These are phyloP conservation scores for Scrobipalpa atriplicella DNA, from an alignment of 2,888 invertebrate species.

Conservation along the genomic window DNA sequence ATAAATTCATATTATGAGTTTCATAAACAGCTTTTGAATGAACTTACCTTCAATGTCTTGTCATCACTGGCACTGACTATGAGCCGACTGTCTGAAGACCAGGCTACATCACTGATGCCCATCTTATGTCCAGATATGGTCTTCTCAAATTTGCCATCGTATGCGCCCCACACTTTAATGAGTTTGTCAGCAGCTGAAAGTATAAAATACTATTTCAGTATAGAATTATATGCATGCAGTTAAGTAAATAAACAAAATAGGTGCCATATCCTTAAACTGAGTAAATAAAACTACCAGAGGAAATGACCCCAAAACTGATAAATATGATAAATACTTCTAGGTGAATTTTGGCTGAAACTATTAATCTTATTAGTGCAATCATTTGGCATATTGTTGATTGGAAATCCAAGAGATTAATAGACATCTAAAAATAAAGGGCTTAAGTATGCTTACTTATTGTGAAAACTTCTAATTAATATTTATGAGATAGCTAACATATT, in stretches of 20 bases:
- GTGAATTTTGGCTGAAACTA: too few relatives aligned
- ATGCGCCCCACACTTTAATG: slow-evolving; percentile 99
- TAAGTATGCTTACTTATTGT: not conserved
- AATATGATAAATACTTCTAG: too few relatives aligned
- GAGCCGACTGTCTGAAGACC: slow-evolving; percentile 98
- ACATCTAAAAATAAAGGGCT: not conserved
- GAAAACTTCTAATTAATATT: slow-evolving; percentile 12
- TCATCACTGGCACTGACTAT: slow-evolving; percentile 98
- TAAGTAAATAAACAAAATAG: too few relatives aligned
- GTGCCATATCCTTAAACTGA: too few relatives aligned
- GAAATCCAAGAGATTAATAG: too few relatives aligned
- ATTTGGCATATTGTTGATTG: too few relatives aligned
- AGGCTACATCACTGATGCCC: slow-evolving; percentile 99
- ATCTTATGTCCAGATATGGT: slow-evolving; percentile 98
- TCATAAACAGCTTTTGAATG: not conserved
- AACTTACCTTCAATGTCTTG: slow-evolving; percentile 86
- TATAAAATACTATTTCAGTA: not conserved
- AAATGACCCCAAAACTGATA: too few relatives aligned
- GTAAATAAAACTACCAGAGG: too few relatives aligned
- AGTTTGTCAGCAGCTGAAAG: slow-evolving; percentile 96
- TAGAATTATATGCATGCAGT: too few relatives aligned
- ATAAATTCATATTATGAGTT: too few relatives aligned
- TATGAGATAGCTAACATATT: slow-evolving; percentile 2
- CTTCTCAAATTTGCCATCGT: slow-evolving; percentile 99
- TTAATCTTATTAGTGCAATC: too few relatives aligned